These are phyloP conservation scores for Cirrhinus mrigala DNA, from an alignment of 2,797 vertebrate species.

Conservation along the genomic window DNA sequence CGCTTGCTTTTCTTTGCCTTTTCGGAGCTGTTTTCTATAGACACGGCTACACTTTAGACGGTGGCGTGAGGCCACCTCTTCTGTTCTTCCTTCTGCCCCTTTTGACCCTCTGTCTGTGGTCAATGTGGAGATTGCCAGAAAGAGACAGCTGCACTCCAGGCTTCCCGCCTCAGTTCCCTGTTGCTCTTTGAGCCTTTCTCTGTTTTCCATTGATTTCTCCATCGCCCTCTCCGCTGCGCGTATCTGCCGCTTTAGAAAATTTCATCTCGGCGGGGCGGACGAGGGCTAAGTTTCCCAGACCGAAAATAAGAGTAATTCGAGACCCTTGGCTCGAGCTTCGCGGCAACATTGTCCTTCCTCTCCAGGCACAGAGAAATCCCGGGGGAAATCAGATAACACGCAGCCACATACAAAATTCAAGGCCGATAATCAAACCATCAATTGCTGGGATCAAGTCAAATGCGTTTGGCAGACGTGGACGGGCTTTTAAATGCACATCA, in stretches of 20 bases:
- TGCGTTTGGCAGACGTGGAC: constrained; percentile 35
- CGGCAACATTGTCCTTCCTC: constrained; percentile 30
- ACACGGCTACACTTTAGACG: constrained; percentile 58
- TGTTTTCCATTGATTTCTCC: constrained; percentile 36
- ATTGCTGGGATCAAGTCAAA: constrained; percentile 50
- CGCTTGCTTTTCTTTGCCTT: constrained; percentile 55
- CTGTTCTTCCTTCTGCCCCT: constrained; percentile 64
- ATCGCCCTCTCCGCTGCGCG: constrained; percentile 16
- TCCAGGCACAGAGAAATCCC: constrained; percentile 21
- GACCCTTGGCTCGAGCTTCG: constrained; percentile 4
- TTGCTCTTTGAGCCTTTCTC: constrained; percentile 51
- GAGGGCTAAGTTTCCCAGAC: constrained; percentile 25
- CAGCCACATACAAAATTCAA: constrained; percentile 50
- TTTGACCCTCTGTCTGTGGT: constrained; percentile 68
- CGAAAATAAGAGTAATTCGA: constrained; percentile 42
- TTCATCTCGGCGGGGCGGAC: constrained; percentile 17
- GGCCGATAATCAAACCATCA: constrained; percentile 50
- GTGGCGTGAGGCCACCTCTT: constrained; percentile 63
- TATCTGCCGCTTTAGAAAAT: constrained; percentile 31
- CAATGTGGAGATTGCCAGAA: constrained; percentile 65
- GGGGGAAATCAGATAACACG: constrained; percentile 48
- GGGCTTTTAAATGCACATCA: constrained; percentile 34
- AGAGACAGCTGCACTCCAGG: constrained; percentile 66
- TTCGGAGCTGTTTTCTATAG: constrained; percentile 60
- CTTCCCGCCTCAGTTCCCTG: constrained; percentile 58